Evolutionary conservation across 2,888 invertebrate genomes (phyloP).

Genomic region (Clepsis dumicolana): DNA sequence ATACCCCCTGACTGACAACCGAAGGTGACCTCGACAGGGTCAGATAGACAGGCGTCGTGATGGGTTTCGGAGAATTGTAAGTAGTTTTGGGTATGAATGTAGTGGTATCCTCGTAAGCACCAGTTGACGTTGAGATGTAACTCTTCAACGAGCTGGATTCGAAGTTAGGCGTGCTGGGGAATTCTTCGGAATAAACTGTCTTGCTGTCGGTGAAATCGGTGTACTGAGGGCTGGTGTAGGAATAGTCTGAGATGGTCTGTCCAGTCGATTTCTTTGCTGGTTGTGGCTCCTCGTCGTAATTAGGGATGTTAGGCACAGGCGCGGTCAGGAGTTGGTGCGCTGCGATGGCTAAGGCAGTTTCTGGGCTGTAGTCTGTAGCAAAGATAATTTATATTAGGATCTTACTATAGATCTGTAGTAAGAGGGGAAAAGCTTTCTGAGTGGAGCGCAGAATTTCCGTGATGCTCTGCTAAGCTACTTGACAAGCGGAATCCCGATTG

Average conservation of each 20-base stretch:
- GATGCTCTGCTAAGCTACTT: too few species aligned
- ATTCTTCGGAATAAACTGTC: slow-evolving; percentile 56
- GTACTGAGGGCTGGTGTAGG: slow-evolving; percentile 69
- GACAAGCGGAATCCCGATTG: too few species aligned
- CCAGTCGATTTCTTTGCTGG: slow-evolving; percentile 57
- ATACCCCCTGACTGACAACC: slow-evolving; percentile 45
- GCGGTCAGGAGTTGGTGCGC: slow-evolving; percentile 80
- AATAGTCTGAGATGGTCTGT: slow-evolving; percentile 66
- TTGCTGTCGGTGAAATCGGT: slow-evolving; percentile 57
- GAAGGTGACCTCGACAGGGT: slow-evolving; percentile 26
- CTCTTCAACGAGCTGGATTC: slow-evolving; percentile 46
- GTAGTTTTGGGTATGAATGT: slow-evolving; percentile 50
- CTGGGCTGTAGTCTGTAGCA: slow-evolving; percentile 69
- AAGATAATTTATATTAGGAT: not conserved
- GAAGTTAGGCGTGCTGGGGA: slow-evolving; percentile 69
- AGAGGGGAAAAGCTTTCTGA: too few species aligned
- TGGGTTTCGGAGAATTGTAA: slow-evolving; percentile 59
- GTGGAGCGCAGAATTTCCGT: too few species aligned
- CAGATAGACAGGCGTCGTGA: slow-evolving; percentile 44
- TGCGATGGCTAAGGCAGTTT: slow-evolving; percentile 80
- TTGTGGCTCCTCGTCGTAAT: slow-evolving; percentile 66
- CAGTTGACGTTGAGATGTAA: slow-evolving; percentile 28
- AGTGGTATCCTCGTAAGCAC: slow-evolving; percentile 21
- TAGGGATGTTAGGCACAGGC: slow-evolving; percentile 71
- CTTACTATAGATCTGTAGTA: not conserved